Evolutionary conservation across 1,140 invertebrate genomes (phyloP), one percentile per base, ranked within the genome.

Genomic region (Camponotus floridanus): DNA sequence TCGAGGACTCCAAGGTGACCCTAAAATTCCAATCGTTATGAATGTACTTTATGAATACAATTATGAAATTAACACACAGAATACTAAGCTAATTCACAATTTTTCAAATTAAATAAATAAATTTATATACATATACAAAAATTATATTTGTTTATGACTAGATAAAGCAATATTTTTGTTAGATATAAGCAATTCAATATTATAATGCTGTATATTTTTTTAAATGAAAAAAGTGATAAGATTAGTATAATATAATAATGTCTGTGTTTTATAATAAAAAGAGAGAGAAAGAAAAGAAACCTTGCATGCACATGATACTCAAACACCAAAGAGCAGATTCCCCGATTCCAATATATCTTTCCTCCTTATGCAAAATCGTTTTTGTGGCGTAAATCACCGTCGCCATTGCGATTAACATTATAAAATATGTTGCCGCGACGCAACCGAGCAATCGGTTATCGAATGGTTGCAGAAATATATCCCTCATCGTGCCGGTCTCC

Each of bases 251-350:
- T 51, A 13, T 59, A 21, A 74, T 39, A 57, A 13, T 8, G 4
- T 39, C 9, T 9, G 11, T 13, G 6, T 45, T 48, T 31, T 55
- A 39, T 36, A 26, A 64, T 15, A 21, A 18, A 51, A 45, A 18
- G 6, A 15, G 13, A 6, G 21, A 26, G 0, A 21, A 13, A 15
- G n/a, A 57, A 39, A 26, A n/a, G 7, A 18, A 65, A 96, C 96
- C 96, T 96, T 97, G 96, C 94, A 96, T 96, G 90, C 96, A 96
- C 88, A 97, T 95, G 65, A 97, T 96, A 65, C 96, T 96, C 59
- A 96, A 95, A 9, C 96, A 96, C 96, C 96, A 96, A 68, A 96
- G 89, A 0, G 96, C 90, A 1, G 96, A 95, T 74, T 96, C 96
- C 0, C 95, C 95, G 33, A 95, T 94, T 13, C 94, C 95, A 86